phyloP scores from a whole-genome alignment of 2,113 vertebrate genomes.

The Psammodynastes pulverulentus region DNA sequence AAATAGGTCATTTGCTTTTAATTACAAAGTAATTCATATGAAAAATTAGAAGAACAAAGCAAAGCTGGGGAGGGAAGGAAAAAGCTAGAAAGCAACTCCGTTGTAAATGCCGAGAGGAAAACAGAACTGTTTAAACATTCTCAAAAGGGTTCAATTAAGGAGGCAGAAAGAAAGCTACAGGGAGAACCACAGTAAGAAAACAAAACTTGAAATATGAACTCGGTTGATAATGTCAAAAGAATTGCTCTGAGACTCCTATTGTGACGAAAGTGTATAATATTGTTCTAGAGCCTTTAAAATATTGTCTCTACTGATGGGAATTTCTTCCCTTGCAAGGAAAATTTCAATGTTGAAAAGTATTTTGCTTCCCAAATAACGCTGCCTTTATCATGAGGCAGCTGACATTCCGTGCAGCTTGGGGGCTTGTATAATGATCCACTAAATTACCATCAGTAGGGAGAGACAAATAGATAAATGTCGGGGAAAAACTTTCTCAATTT shows the following conservation, averaged over 20 bases:
- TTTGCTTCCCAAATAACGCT: not conserved
- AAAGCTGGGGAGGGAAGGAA: not conserved
- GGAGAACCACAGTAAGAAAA: slow-evolving; percentile 18
- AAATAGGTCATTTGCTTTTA: not conserved
- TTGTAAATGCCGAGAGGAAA: not conserved
- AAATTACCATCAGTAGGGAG: slow-evolving; percentile 1
- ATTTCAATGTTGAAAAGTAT: not conserved
- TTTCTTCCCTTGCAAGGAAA: not conserved
- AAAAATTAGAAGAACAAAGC: not conserved
- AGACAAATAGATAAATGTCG: not conserved
- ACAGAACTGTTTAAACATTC: not conserved
- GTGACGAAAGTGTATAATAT: not conserved
- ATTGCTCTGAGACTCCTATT: slow-evolving; percentile 6
- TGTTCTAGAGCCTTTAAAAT: not conserved
- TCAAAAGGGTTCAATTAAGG: slow-evolving; percentile 9
- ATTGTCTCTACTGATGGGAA: not conserved
- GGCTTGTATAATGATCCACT: not conserved
- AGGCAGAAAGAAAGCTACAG: slow-evolving; percentile 4
- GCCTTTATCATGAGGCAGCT: not conserved
- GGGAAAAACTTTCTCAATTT: not conserved
- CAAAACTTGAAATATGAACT: slow-evolving; percentile 25
- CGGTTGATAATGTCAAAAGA: slow-evolving; percentile 4
- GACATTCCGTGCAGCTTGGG: not conserved
- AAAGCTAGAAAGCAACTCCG: not conserved
- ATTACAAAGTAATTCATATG: not conserved